These are phyloP conservation scores for Yasuhikotakia modesta DNA, from an alignment of 2,797 vertebrate species.

Conservation along the genomic window DNA sequence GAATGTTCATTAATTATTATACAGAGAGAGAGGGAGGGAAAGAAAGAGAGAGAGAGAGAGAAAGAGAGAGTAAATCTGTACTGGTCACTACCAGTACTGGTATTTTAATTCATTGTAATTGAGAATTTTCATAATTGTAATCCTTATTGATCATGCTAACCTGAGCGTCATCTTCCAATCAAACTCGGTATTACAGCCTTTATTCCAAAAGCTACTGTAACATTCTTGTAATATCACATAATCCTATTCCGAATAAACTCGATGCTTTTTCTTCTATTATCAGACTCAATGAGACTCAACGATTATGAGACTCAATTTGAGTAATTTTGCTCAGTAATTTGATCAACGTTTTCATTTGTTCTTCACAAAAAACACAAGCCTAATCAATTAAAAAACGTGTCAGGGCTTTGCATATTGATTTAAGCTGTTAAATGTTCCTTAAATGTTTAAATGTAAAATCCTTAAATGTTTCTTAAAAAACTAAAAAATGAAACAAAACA, in stretches of 20 bases:
- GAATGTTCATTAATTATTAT: not conserved
- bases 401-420: not conserved
- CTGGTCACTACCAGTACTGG: too few relatives aligned
- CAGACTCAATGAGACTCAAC: not conserved
- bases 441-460: not conserved
- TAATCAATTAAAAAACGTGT: not conserved
- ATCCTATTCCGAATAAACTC: not conserved
- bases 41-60: too few relatives aligned
- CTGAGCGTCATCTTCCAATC: not conserved
- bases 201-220: not conserved
- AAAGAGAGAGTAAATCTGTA: not conserved
- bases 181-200: not conserved
- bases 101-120: too few relatives aligned
- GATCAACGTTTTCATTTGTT: not conserved
- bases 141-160: not conserved
- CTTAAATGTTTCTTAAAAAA: too few relatives aligned
- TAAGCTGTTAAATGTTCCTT: not conserved
- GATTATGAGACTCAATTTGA: not conserved
- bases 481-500: too few relatives aligned
- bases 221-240: not conserved
- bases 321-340: not conserved
- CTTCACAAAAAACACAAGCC: not conserved
- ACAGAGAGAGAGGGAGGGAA: not conserved
- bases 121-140: not conserved
- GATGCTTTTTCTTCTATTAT: not conserved